Conservation (phyloP, 2,113 vertebrate genomes). For the Macquaria australasica region DNA sequence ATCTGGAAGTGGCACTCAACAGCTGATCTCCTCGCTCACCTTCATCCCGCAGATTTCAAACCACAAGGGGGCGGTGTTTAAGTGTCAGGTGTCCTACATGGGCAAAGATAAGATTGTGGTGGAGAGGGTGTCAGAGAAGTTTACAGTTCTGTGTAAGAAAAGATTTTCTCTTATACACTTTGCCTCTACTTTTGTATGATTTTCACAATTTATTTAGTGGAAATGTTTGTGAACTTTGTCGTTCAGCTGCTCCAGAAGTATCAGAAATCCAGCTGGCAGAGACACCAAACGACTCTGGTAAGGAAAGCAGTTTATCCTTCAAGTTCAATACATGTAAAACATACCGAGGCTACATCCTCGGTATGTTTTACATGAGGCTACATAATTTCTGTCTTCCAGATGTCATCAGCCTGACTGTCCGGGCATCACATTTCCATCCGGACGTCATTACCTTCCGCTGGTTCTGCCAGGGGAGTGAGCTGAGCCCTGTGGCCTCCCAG, state of each 20-base stretch:
- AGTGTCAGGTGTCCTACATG: constrained; percentile 84
- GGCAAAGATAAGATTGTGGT: constrained; percentile 85
- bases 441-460: constrained; percentile 87
- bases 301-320: fast-evolving
- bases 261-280: constrained; percentile 85
- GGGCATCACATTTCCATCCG: constrained; percentile 82
- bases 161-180: not conserved
- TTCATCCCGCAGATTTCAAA: constrained; percentile 83
- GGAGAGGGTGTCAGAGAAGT: constrained; percentile 83
- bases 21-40: constrained; percentile 82
- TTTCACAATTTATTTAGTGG: not conserved
- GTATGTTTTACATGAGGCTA: not conserved
- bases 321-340: not conserved
- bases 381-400: constrained; percentile 64
- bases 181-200: not conserved
- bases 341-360: not conserved
- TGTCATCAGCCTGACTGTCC: constrained; percentile 78
- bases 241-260: constrained; percentile 81
- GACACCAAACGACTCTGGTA: constrained; percentile 76
- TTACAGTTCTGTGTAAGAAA: constrained; percentile 82
- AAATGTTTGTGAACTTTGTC: not conserved
- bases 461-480: constrained; percentile 86
- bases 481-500: constrained; percentile 82
- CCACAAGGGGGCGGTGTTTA: constrained; percentile 84
- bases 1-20: constrained; percentile 58